These are phyloP conservation scores for Galleria mellonella DNA, from an alignment of 1,140 invertebrate genomes.

Conservation along the genomic window DNA sequence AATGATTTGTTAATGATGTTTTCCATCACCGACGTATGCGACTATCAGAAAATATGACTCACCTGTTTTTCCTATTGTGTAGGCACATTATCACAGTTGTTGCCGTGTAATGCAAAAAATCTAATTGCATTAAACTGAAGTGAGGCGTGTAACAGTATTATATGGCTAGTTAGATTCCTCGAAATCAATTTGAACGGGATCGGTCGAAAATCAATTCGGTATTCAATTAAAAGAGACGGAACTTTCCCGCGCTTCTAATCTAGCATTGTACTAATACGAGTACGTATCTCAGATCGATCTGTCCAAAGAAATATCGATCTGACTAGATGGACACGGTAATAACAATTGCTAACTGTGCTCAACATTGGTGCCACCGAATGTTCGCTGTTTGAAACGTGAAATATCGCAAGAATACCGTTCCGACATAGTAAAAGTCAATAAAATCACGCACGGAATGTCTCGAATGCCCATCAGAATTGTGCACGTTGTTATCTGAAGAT, in stretches of 20 bases:
- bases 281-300: constrained; percentile 53
- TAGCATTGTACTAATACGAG: constrained; percentile 51
- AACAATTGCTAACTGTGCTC: constrained; percentile 59
- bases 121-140: constrained; percentile 34
- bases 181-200: constrained; percentile 48
- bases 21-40: too few relatives aligned
- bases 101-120: constrained; percentile 16
- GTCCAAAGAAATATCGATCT: constrained; percentile 54
- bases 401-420: constrained; percentile 5
- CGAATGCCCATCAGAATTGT: constrained; percentile 3
- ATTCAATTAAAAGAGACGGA: constrained; percentile 61
- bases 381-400: constrained; percentile 2
- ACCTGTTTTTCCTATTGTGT: constrained; percentile 1
- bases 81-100: constrained; percentile 1
- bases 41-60: constrained; percentile 2
- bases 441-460: constrained; percentile 9
- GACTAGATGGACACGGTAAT: constrained; percentile 49
- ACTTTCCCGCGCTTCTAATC: constrained; percentile 60
- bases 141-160: constrained; percentile 39
- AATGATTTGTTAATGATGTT: too few relatives aligned
- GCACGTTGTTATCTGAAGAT: constrained; percentile 15
- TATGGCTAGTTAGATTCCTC: constrained; percentile 34
- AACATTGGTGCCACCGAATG: constrained; percentile 21
- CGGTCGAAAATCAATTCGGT: constrained; percentile 47
- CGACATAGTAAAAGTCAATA: constrained; percentile 4